Conservation (phyloP, 2,797 vertebrate species). For the Peromyscus attwateri region DNA sequence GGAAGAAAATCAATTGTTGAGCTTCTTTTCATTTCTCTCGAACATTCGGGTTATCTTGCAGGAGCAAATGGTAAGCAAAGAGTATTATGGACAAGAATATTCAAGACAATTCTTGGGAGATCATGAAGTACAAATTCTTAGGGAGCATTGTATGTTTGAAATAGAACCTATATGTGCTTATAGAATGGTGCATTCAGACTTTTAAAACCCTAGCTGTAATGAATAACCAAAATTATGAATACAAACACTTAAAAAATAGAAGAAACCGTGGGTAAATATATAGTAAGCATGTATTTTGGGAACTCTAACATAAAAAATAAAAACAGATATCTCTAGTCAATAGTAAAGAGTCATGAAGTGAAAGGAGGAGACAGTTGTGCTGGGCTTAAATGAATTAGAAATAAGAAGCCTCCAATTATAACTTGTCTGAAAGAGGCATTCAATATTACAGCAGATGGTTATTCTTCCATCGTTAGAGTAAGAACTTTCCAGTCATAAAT, state of each 20-base stretch:
- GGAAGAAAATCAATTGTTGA: neutral
- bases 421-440: constrained; percentile 13
- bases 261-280: constrained; percentile 12
- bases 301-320: neutral
- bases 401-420: constrained; percentile 30
- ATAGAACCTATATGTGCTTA: neutral
- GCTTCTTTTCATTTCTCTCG: neutral
- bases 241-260: constrained; percentile 44
- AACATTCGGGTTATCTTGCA: neutral
- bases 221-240: neutral
- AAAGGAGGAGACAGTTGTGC: neutral
- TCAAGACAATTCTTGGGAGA: neutral
- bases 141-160: neutral
- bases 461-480: constrained; percentile 14
- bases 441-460: neutral
- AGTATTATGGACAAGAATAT: neutral
- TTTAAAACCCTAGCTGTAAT: constrained; percentile 36
- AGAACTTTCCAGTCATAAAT: constrained; percentile 21
- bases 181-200: neutral
- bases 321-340: neutral
- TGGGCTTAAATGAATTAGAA: constrained; percentile 50
- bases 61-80: neutral
- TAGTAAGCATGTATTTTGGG: neutral
- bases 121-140: neutral
- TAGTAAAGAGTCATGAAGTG: neutral